Conservation (phyloP, 2,797 vertebrate species). For the Lerista edwardsae region DNA sequence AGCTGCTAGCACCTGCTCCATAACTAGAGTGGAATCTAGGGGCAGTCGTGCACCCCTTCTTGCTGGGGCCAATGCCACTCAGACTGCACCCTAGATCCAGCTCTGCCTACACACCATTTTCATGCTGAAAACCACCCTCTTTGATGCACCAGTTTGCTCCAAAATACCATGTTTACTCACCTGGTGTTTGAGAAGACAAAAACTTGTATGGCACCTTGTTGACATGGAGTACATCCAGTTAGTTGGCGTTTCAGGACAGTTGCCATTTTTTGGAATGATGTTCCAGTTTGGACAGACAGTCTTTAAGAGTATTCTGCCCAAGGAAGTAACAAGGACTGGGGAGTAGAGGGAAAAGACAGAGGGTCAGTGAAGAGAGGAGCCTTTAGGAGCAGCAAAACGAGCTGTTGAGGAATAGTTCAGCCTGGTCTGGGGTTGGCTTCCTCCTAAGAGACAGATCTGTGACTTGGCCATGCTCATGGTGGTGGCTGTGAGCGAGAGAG, state of each 20-base stretch:
- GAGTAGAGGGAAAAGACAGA: neutral
- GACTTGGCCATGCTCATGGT: neutral
- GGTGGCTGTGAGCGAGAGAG: neutral
- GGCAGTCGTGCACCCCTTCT: no score
- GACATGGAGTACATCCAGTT: neutral
- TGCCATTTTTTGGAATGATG: neutral
- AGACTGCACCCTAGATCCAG: no score
- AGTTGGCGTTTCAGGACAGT: neutral
- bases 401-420: neutral
- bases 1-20: no score
- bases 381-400: neutral
- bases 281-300: neutral
- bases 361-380: neutral
- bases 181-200: neutral
- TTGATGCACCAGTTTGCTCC: no score
- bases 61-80: no score
- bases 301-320: neutral
- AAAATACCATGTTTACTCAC: neutral
- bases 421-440: neutral
- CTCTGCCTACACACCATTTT: no score
- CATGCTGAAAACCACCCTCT: no score
- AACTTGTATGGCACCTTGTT: no score
- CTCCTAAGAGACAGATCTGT: neutral
- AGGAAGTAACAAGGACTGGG: neutral
- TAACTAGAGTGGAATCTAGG: no score